Evolutionary conservation across 2,888 invertebrate species (phyloP), one percentile per base, ranked within the genome.

Genomic region (Dynastes maya): DNA sequence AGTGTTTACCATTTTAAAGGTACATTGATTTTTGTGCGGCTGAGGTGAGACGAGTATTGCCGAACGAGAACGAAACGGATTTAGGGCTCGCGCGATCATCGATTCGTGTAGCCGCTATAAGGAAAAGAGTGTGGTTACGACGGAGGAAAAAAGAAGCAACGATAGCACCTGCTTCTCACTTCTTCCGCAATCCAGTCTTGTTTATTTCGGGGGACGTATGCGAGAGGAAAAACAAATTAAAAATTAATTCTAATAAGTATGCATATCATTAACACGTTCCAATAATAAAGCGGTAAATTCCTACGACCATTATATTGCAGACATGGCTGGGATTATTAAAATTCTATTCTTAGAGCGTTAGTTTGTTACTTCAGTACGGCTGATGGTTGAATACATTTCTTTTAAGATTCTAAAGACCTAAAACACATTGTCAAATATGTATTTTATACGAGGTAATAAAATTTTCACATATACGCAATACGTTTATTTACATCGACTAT

Each of bases 11-110:
- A 78, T 71, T 78, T 75, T 76, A 75, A 78, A 78, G 67, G 75
- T 45, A 68, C 74, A 78, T 78, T 78, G 78, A 78, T 78, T 78
- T 78, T 78, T 75, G 78, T 78, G 74, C 64, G 58, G 37, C 71
- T 58, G 58, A 58, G 51, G 58, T 58, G 5, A 2, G 40, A 2
- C 72, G 72, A 72, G 37, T 11, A 16, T 53, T 22, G 27, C 58
- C 72, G 72, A 58, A 58, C 40, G 40, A 11, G 58, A 27, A 58
- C 72, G 72, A 72, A 58, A 22, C 61, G 40, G 72, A 70, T 72
- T 58, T 58, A 72, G 72, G 72, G 58, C 53, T 27, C 40, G 40
- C n/a, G 53, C 72, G 32, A 72, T 58, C 32, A 58, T 72, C 72
- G 72, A 72, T 72, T 58, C 72, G 37, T 58, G 40, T 22, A 45